Conservation (phyloP, 2,797 vertebrate genomes). For the Coranthus polyacanthus region DNA sequence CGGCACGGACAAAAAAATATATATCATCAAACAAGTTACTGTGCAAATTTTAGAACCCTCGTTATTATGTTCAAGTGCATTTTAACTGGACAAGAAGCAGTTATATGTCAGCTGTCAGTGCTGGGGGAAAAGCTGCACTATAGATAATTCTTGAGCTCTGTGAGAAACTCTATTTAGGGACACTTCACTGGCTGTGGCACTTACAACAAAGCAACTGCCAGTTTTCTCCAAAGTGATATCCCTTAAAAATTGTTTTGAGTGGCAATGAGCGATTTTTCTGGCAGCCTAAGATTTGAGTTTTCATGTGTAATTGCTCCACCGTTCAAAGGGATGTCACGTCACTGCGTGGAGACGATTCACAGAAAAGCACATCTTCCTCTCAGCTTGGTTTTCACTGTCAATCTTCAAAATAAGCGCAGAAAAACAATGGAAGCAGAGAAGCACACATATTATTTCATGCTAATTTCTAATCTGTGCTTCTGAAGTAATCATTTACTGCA, state of each 20-base stretch:
- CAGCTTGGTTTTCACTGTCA: conserved; percentile 18
- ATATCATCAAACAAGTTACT: too few relatives aligned
- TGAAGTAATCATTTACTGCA: conserved; percentile 1
- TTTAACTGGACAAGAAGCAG: conserved; percentile 26
- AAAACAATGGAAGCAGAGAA: conserved; percentile 15
- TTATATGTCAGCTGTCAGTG: conserved; percentile 23
- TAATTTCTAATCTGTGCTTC: not conserved
- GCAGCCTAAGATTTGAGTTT: conserved; percentile 39
- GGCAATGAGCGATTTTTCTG: conserved; percentile 42
- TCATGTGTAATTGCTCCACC: conserved; percentile 51
- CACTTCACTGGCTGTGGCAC: conserved; percentile 55
- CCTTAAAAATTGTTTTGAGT: conserved; percentile 36
- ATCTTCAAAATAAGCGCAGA: conserved; percentile 14
- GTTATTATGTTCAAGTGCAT: conserved; percentile 10
- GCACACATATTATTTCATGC: conserved; percentile 19
- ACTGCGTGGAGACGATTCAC: conserved; percentile 23
- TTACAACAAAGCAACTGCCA: conserved; percentile 51
- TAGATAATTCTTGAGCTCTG: conserved; percentile 33
- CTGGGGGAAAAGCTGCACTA: conserved; percentile 19
- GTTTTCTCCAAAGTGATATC: conserved; percentile 47
- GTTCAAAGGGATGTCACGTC: conserved; percentile 49
- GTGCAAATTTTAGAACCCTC: conserved; percentile 6
- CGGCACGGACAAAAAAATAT: too few relatives aligned
- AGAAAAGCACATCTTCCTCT: conserved; percentile 9
- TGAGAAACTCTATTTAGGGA: conserved; percentile 54